Percentiles rank a stretch among this genome's conserved stretches.
phyloP scores from a whole-genome alignment of 2,797 vertebrate species.

The Cichlasoma orientale region DNA sequence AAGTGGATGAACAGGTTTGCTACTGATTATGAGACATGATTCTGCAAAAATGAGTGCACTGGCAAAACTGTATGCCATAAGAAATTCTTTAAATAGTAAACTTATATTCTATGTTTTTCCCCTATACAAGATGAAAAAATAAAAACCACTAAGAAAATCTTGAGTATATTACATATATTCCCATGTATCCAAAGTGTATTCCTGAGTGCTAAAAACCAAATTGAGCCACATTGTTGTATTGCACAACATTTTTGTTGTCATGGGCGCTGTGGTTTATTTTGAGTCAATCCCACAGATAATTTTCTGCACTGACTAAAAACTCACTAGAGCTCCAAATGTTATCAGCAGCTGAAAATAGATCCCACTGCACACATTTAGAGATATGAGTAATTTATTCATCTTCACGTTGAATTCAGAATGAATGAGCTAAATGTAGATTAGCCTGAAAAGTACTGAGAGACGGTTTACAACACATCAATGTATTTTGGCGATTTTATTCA shows the following conservation, averaged over 20 bases:
- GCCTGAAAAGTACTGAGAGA: background rate
- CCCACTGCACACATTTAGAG: background rate
- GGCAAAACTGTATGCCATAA: background rate
- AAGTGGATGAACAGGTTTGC: background rate
- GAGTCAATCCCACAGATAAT: background rate
- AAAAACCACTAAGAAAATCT: accelerated
- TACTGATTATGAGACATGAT: background rate
- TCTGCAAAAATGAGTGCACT: too few species aligned
- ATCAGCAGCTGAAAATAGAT: background rate
- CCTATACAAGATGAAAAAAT: too few species aligned
- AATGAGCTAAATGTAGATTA: accelerated
- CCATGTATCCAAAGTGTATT: background rate
- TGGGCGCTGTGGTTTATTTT: background rate
- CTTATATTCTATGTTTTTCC: too few species aligned
- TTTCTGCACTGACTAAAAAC: background rate
- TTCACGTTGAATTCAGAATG: background rate
- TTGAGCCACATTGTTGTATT: background rate
- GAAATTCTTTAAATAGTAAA: background rate
- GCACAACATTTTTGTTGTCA: background rate
- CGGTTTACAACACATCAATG: background rate
- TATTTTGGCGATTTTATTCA: background rate
- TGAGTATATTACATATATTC: background rate
- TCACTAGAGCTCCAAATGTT: background rate
- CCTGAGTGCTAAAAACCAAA: background rate
- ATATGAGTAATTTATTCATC: background rate